phyloP scores from a whole-genome alignment of 2,113 vertebrate species.

The Danionella cerebrum region DNA sequence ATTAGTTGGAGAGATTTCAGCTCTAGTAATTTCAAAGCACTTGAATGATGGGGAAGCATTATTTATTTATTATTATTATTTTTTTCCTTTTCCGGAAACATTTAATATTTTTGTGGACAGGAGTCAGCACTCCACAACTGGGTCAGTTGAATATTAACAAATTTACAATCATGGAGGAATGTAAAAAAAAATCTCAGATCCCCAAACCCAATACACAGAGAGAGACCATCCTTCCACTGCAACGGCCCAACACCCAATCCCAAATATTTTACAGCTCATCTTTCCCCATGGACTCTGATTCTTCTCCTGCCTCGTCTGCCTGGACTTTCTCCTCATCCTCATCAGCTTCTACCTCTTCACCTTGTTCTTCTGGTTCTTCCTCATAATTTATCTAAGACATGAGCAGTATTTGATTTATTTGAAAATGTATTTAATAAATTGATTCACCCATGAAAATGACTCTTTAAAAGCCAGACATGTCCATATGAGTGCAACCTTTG shows the following conservation, averaged over 20 bases:
- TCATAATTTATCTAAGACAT: slow-evolving; percentile 68
- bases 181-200: slow-evolving; percentile 69
- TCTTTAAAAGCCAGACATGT: too few relatives aligned
- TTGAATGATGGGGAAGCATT: too few relatives aligned
- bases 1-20: too few relatives aligned
- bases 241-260: slow-evolving; percentile 49
- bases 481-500: too few relatives aligned
- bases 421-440: too few relatives aligned
- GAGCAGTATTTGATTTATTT: too few relatives aligned
- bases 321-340: slow-evolving; percentile 65
- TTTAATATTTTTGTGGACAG: slow-evolving; percentile 82
- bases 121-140: slow-evolving; percentile 85
- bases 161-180: slow-evolving; percentile 99
- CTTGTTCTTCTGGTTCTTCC: slow-evolving; percentile 61
- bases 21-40: too few relatives aligned
- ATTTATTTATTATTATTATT: too few relatives aligned
- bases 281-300: slow-evolving; percentile 65
- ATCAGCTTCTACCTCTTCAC: slow-evolving; percentile 63
- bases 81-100: slow-evolving; percentile 63
- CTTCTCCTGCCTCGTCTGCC: slow-evolving; percentile 58
- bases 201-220: slow-evolving; percentile 17
- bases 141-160: slow-evolving; percentile 99
- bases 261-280: slow-evolving; percentile 78
- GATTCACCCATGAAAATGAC: slow-evolving; percentile 72
- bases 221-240: slow-evolving; percentile 35